Conservation (phyloP, 2,113 vertebrate species). For the Mirza zaza region DNA sequence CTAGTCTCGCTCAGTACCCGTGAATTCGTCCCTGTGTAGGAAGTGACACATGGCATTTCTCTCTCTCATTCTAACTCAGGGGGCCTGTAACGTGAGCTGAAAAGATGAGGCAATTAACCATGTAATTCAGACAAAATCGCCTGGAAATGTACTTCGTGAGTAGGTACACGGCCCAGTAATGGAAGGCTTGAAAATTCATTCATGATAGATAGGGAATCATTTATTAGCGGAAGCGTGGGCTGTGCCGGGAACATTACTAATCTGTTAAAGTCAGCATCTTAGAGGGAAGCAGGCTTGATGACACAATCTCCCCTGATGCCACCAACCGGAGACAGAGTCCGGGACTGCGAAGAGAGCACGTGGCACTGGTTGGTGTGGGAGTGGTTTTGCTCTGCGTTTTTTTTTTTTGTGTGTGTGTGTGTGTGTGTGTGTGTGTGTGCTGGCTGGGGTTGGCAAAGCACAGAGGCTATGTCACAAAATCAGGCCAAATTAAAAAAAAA, state of each 20-base stretch:
- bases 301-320: not conserved
- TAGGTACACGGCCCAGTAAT: constrained; percentile 60
- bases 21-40: not conserved
- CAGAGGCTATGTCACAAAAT: not conserved
- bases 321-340: not conserved
- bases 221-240: constrained; percentile 53
- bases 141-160: constrained; percentile 58
- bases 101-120: constrained; percentile 69
- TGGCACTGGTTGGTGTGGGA: not conserved
- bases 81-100: constrained; percentile 50
- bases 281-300: not conserved
- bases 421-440: too few species aligned
- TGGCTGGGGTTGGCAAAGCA: not conserved
- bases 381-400: not conserved
- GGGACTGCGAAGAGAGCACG: not conserved
- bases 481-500: not conserved
- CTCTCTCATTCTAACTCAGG: constrained; percentile 38
- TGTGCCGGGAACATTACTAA: not conserved
- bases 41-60: constrained; percentile 22
- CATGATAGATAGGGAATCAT: constrained; percentile 19
- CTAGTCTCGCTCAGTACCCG: not conserved
- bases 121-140: constrained; percentile 69
- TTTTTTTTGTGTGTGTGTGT: too few species aligned
- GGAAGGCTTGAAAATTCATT: constrained; percentile 58
- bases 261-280: constrained; percentile 37